Conservation (phyloP, 2,113 vertebrate genomes). For the Oplegnathus fasciatus region DNA sequence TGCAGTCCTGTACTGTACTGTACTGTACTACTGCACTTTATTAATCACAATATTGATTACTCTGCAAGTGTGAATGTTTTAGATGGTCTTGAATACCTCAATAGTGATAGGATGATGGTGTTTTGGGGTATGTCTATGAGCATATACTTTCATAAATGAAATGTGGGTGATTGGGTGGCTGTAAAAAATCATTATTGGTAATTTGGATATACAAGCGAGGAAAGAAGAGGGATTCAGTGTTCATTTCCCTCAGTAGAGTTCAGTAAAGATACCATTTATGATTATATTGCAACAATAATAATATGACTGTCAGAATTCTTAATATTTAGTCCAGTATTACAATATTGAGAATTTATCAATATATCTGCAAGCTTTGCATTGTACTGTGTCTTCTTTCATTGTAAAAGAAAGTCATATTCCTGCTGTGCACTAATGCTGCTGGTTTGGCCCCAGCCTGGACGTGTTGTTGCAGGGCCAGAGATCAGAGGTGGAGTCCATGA, state of each 20-base stretch:
- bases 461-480: conserved; percentile 92
- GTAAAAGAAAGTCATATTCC: not conserved
- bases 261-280: not conserved
- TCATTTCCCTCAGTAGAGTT: not conserved
- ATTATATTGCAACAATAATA: not conserved
- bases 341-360: not conserved
- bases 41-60: not conserved
- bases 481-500: conserved; percentile 94
- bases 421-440: conserved; percentile 19
- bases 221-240: not conserved
- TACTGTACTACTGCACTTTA: not conserved
- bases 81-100: not conserved
- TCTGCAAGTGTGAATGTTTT: not conserved
- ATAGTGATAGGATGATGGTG: not conserved
- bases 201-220: not conserved
- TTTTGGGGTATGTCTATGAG: not conserved
- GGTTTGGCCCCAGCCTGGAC: conserved; percentile 85
- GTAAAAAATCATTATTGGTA: not conserved
- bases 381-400: not conserved
- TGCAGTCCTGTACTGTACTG: not conserved
- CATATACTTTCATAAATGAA: no score
- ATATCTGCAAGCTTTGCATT: not conserved
- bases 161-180: no score
- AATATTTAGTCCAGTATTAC: not conserved
- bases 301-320: not conserved